A percentile compares a stretch with the other conserved stretches of the same genome.
These are phyloP conservation scores for Ecdyonurus torrentis DNA, from an alignment of 2,888 invertebrate genomes.

Conservation along the genomic window DNA sequence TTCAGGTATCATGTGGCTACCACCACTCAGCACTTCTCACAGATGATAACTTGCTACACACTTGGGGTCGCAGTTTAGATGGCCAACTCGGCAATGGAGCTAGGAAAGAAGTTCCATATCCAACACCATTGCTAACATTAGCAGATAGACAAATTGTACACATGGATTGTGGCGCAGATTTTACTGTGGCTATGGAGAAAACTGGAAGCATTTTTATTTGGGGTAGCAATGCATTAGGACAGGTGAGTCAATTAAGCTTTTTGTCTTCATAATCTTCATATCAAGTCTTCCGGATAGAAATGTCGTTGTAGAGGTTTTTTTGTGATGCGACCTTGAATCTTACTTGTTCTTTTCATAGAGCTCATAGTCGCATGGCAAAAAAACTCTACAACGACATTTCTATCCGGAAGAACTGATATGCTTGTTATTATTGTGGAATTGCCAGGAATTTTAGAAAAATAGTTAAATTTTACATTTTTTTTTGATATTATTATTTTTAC, in stretches of 20 bases:
- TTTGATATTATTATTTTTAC: no score
- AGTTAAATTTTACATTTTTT: no score
- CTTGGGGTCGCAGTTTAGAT: slow-evolving; percentile 81
- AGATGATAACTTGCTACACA: slow-evolving; percentile 50
- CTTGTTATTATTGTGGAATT: slow-evolving; percentile 3
- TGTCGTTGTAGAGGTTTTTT: no score
- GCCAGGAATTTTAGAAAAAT: no score
- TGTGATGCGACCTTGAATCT: no score
- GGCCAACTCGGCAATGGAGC: slow-evolving; percentile 71
- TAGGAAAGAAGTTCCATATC: slow-evolving; percentile 23
- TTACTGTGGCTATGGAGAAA: slow-evolving; percentile 45
- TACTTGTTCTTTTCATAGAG: no score
- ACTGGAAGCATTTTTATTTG: slow-evolving; percentile 52
- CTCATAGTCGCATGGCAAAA: no score
- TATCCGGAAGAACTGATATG: no score
- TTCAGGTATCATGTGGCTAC: slow-evolving; percentile 44
- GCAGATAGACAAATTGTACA: slow-evolving; percentile 13
- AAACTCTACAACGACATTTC: no score
- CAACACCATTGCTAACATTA: slow-evolving; percentile 11
- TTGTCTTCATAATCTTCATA: neutral
- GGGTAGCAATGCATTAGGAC: slow-evolving; percentile 52
- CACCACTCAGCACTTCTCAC: slow-evolving; percentile 66
- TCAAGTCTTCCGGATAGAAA: no score
- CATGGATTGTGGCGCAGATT: slow-evolving; percentile 59
- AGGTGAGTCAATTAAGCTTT: slow-evolving; percentile 26